Conservation (phyloP, 2,797 vertebrate genomes). For the Myotis findleyi region DNA sequence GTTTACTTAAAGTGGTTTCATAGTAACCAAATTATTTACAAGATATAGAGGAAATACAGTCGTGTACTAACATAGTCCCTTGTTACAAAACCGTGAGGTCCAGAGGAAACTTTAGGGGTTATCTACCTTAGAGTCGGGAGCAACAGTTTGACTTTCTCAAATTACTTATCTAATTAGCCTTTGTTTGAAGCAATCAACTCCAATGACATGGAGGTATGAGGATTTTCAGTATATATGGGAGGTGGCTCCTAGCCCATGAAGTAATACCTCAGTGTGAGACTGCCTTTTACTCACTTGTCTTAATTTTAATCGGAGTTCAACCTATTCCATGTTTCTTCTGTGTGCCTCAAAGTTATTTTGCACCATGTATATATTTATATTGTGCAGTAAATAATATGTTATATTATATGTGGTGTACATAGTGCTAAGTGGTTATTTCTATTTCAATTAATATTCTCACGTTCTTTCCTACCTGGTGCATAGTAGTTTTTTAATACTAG, state of each 20-base stretch:
- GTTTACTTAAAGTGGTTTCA: slow-evolving; percentile 80
- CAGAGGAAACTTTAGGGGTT: background rate
- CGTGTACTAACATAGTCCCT: background rate
- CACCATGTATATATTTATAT: slow-evolving; percentile 60
- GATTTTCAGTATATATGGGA: background rate
- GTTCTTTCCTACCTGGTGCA: slow-evolving; percentile 71
- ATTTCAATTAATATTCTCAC: slow-evolving; percentile 59
- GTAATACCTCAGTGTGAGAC: background rate
- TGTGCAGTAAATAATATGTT: slow-evolving; percentile 65
- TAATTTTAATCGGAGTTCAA: background rate
- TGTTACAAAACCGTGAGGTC: background rate
- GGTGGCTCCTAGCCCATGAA: background rate
- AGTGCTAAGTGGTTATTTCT: slow-evolving; percentile 80
- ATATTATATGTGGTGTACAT: slow-evolving; percentile 73
- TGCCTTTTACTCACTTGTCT: slow-evolving; percentile 41
- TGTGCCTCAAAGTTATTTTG: slow-evolving; percentile 67
- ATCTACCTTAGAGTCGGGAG: slow-evolving; percentile 36
- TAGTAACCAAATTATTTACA: slow-evolving; percentile 75
- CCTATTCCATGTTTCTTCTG: slow-evolving; percentile 36
- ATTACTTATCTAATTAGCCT: slow-evolving; percentile 6
- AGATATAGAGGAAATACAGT: slow-evolving; percentile 69
- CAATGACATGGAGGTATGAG: background rate
- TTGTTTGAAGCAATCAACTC: slow-evolving; percentile 52
- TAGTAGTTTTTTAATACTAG: slow-evolving; percentile 76
- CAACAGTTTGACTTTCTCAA: slow-evolving; percentile 44